Base-by-base conservation (phyloP, 1,140 invertebrate species). In the Aphelinus atriplicis region DNA sequence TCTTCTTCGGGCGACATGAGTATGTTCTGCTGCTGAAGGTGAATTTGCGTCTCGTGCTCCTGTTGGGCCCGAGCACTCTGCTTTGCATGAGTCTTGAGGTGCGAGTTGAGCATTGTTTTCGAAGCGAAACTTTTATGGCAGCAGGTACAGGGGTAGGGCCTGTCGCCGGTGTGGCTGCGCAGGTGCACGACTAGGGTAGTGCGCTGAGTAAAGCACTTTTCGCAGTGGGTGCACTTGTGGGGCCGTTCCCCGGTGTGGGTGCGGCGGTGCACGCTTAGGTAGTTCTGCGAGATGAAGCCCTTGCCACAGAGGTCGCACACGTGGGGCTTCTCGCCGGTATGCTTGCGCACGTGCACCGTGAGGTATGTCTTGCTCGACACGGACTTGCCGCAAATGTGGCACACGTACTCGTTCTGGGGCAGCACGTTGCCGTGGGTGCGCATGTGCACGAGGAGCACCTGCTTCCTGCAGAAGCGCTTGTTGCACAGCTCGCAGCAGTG, bases 341-440 rank as follows among this genome's bases (percentile, higher is more conserved):
- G 94, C 26, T 94, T 95, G 9, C 94, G 86, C 65, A 94, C 87
- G 81, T 95, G 96, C 85, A 97, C 96, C 51, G 93, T 94, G 6
- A 96, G 83, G 9, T 95, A 95, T 0, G 95, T 93, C 87, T 94
- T 93, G 76, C 92, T 92, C 1, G 90, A 90, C 7, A 91, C 91
- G 0, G 86, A 81, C 61, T 91, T 95, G 9, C 92, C 92, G 81
- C 95, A 97, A 1, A 94, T 91, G 9, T 89, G 87, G 83, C 95
- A 97, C 7, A 94, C 83, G 74, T 85, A 90, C 43, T 88, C 85
- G 72, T 84, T 88, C 55, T 86, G 86, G 0, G 84, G 83, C 3
- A 51, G 64, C 0, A 75, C 78, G 63, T 81, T 84, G 0, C 84
- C 84, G 56, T 88, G 87, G 0, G 84, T 87, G 4, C 82, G 81